phyloP scores from a whole-genome alignment of 2,888 invertebrate genomes.

The Pyrrhia umbra region DNA sequence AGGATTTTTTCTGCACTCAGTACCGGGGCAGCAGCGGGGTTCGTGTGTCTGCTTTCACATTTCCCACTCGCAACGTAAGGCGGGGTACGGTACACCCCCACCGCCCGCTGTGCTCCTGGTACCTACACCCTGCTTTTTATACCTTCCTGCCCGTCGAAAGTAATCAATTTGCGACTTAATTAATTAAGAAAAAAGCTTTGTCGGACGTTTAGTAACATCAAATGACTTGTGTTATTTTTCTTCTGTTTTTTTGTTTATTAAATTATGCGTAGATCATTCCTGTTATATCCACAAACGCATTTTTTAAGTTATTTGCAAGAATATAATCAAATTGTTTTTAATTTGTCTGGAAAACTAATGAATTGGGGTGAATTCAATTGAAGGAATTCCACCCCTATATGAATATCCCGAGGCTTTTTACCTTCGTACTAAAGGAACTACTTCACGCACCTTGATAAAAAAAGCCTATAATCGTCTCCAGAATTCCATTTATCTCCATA shows the following conservation, averaged over 20 bases:
- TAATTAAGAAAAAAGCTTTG: slow-evolving; percentile 87
- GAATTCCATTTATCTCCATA: too few relatives aligned
- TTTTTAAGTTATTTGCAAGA: slow-evolving; percentile 30
- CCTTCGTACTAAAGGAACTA: too few relatives aligned
- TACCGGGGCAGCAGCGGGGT: slow-evolving; percentile 87
- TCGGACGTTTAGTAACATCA: slow-evolving; percentile 66
- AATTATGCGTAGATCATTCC: slow-evolving; percentile 50
- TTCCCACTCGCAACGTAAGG: slow-evolving; percentile 88
- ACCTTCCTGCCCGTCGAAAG: slow-evolving; percentile 88
- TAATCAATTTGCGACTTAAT: slow-evolving; percentile 90
- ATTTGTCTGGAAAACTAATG: slow-evolving; percentile 35
- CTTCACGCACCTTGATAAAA: too few relatives aligned
- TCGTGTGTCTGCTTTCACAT: slow-evolving; percentile 90
- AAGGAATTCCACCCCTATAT: slow-evolving; percentile 3
- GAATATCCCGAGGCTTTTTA: slow-evolving; percentile 11
- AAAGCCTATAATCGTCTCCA: too few relatives aligned
- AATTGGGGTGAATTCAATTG: slow-evolving; percentile 22
- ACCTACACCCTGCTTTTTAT: slow-evolving; percentile 87
- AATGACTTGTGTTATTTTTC: slow-evolving; percentile 63
- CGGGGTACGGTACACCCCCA: slow-evolving; percentile 79
- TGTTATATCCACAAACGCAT: slow-evolving; percentile 14
- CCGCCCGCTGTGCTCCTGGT: slow-evolving; percentile 83
- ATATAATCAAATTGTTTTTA: slow-evolving; percentile 27
- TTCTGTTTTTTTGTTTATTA: slow-evolving; percentile 51
- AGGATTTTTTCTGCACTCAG: slow-evolving; percentile 72